Evolutionary conservation across 2,888 invertebrate genomes (phyloP).

Genomic region (Drosophila melanosoma): DNA sequence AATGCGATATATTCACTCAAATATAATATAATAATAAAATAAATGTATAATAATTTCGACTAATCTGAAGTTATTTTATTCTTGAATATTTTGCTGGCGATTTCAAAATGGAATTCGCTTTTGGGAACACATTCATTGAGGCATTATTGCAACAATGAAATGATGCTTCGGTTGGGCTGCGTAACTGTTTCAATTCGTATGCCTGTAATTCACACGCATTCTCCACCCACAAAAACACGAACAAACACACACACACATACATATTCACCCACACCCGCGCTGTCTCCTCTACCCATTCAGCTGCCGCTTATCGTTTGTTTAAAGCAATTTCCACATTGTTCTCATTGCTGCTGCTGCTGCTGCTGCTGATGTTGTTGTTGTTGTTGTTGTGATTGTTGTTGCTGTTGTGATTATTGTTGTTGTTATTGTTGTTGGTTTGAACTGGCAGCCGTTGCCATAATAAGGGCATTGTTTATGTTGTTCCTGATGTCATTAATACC

Average conservation of each 20-base stretch:
- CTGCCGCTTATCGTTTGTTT: conserved; percentile 60
- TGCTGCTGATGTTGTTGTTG: conserved; percentile 24
- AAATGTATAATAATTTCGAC: no score
- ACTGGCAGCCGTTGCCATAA: conserved; percentile 62
- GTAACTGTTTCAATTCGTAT: conserved; percentile 75
- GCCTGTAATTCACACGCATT: conserved; percentile 76
- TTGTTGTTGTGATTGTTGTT: conserved; percentile 8
- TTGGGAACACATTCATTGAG: conserved; percentile 17
- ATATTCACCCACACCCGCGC: not conserved
- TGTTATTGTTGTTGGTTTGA: conserved; percentile 16
- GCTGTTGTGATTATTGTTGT: conserved; percentile 22
- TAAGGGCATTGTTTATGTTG: conserved; percentile 77
- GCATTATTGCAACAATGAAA: conserved; percentile 21
- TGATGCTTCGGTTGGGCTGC: conserved; percentile 53
- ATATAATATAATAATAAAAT: no score
- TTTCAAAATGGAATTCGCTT: not conserved
- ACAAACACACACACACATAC: not conserved
- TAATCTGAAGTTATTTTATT: no score
- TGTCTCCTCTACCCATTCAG: conserved; percentile 12
- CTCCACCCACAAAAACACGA: conserved; percentile 1
- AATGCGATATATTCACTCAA: no score
- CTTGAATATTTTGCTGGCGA: no score
- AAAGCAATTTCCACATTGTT: conserved; percentile 77
- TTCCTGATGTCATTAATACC: conserved; percentile 73
- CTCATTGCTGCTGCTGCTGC: conserved; percentile 44